Conservation (phyloP, 2,113 vertebrate genomes). For the Silurus glanis region DNA sequence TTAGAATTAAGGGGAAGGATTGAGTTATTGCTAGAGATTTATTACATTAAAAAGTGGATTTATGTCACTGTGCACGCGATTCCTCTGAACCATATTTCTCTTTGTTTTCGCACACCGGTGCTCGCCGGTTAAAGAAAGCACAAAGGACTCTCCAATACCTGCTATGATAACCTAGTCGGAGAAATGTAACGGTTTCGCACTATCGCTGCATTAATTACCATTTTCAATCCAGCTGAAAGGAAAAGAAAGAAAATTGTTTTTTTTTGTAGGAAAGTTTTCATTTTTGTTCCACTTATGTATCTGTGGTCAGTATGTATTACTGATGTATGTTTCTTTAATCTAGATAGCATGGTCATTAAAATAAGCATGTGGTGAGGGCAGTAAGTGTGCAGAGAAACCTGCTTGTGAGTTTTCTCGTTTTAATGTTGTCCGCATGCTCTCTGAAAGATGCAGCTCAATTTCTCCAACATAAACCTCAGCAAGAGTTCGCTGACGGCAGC, state of each 20-base stretch:
- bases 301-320: too few species aligned
- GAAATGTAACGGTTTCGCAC: not conserved
- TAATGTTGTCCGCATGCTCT: not conserved
- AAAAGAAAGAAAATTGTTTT: not conserved
- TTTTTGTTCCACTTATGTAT: too few species aligned
- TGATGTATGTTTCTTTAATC: not conserved
- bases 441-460: not conserved
- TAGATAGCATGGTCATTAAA: not conserved
- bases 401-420: not conserved
- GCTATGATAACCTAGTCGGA: not conserved
- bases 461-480: not conserved
- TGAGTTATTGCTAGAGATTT: not conserved
- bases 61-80: not conserved
- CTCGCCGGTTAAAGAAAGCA: not conserved
- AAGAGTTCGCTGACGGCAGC: not conserved
- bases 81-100: not conserved
- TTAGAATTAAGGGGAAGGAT: not conserved
- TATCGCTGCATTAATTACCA: not conserved
- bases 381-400: not conserved
- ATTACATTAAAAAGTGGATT: not conserved
- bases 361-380: not conserved
- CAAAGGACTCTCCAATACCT: not conserved
- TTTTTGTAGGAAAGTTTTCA: not conserved
- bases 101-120: not conserved
- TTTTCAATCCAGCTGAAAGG: not conserved